A percentile compares a stretch with the other conserved stretches of the same genome.
phyloP scores from a whole-genome alignment of 1,140 invertebrate genomes.

The Ceratina japonica region DNA sequence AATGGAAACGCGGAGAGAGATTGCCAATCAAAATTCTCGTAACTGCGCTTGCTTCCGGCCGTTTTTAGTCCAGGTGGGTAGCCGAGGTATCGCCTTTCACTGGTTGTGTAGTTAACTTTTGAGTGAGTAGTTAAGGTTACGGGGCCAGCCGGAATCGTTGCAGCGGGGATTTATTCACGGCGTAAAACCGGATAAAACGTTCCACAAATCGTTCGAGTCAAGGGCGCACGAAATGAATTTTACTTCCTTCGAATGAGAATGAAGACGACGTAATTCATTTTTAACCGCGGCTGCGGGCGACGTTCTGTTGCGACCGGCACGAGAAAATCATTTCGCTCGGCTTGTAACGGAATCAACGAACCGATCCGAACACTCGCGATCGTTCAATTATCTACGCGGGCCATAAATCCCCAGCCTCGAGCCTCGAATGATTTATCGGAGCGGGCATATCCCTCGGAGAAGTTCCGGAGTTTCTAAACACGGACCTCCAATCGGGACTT shows the following conservation, averaged over 20 bases:
- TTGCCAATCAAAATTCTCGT: constrained; percentile 26
- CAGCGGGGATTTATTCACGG: neutral
- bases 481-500: constrained; percentile 15
- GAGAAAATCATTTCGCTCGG: neutral
- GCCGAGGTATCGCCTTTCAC: neutral
- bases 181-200: neutral
- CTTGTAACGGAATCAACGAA: neutral
- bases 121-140: neutral
- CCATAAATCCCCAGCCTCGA: neutral
- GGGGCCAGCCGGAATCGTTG: neutral
- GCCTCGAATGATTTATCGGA: constrained; percentile 4
- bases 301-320: neutral
- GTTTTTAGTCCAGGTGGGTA: neutral
- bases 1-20: constrained; percentile 17
- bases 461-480: constrained; percentile 1
- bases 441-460: neutral
- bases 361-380: neutral
- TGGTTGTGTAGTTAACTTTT: neutral
- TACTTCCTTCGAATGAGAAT: neutral
- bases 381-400: neutral
- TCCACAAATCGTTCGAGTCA: neutral
- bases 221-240: neutral
- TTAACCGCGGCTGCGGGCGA: no score
- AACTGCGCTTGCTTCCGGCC: neutral
- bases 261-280: neutral